A percentile compares a stretch with the other conserved stretches of the same genome.
These are phyloP conservation scores for Cryptophagus acutangulus DNA, from an alignment of 2,888 invertebrate species.

Conservation along the genomic window DNA sequence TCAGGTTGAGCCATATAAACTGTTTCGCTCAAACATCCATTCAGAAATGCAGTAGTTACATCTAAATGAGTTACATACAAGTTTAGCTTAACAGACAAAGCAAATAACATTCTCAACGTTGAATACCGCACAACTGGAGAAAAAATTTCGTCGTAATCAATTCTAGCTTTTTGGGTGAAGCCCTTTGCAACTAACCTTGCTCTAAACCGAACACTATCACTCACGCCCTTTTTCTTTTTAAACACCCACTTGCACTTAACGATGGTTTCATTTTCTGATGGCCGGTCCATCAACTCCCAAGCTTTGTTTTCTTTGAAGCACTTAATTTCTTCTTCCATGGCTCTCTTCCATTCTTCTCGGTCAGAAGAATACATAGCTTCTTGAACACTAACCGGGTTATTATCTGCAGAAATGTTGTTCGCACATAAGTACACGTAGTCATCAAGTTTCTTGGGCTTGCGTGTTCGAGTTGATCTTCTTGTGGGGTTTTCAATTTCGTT, in stretches of 20 bases:
- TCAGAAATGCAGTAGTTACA: slow-evolving; percentile 9
- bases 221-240: slow-evolving; percentile 11
- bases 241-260: slow-evolving; percentile 11
- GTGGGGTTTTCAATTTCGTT: too few relatives aligned
- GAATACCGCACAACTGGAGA: slow-evolving; percentile 13
- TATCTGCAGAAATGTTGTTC: too few relatives aligned
- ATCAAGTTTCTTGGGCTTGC: not conserved
- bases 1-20: too few relatives aligned
- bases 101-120: slow-evolving; percentile 7
- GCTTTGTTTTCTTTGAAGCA: slow-evolving; percentile 10
- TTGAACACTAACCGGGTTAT: not conserved
- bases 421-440: too few relatives aligned
- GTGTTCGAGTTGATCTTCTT: not conserved
- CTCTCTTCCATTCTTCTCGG: slow-evolving; percentile 6
- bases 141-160: slow-evolving; percentile 15
- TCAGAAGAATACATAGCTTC: slow-evolving; percentile 5
- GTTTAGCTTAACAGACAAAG: slow-evolving; percentile 3
- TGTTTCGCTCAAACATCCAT: slow-evolving; percentile 10
- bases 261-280: slow-evolving; percentile 1
- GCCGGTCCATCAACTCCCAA: slow-evolving; percentile 10
- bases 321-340: slow-evolving; percentile 10
- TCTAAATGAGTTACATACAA: slow-evolving; percentile 11
- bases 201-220: slow-evolving; percentile 7
- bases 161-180: slow-evolving; percentile 9
- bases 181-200: slow-evolving; percentile 13